Conservation (phyloP, 1,140 invertebrate genomes). For the Cotesia vestalis region DNA sequence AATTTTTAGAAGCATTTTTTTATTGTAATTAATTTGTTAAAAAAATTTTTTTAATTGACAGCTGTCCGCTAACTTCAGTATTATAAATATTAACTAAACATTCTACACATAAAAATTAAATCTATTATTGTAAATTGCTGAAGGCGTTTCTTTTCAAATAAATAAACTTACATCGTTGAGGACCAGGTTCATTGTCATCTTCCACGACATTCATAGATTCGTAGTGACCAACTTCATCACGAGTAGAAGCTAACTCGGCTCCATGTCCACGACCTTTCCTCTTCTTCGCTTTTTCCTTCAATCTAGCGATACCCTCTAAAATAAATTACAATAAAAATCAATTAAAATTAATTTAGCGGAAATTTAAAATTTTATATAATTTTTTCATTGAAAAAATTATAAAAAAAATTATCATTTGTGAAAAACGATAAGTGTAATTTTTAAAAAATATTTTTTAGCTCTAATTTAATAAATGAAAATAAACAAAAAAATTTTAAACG, state of each 20-base stretch:
- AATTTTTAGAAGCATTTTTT: no score
- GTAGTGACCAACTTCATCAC: conserved; percentile 86
- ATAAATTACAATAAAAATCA: conserved; percentile 19
- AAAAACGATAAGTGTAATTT: no score
- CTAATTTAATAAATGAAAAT: no score
- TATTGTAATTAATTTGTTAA: no score
- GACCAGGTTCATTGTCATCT: conserved; percentile 87
- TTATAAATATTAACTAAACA: no score
- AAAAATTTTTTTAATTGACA: no score
- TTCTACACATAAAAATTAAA: no score
- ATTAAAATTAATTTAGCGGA: conserved; percentile 15
- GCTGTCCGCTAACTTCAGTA: no score
- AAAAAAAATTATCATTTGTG: no score
- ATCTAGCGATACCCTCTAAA: conserved; percentile 85
- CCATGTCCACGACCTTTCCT: conserved; percentile 96
- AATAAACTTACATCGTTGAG: conserved; percentile 80
- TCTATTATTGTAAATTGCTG: no score
- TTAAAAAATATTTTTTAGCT: no score
- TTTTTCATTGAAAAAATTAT: background rate
- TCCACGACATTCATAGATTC: conserved; percentile 69
- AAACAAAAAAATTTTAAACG: no score
- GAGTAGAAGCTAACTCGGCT: conserved; percentile 77
- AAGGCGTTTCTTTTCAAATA: background rate
- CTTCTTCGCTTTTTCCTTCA: conserved; percentile 95
- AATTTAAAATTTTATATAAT: background rate